Evolutionary conservation across 2,888 invertebrate species (phyloP).

Genomic region (Sinopyrophorus schimmeli): DNA sequence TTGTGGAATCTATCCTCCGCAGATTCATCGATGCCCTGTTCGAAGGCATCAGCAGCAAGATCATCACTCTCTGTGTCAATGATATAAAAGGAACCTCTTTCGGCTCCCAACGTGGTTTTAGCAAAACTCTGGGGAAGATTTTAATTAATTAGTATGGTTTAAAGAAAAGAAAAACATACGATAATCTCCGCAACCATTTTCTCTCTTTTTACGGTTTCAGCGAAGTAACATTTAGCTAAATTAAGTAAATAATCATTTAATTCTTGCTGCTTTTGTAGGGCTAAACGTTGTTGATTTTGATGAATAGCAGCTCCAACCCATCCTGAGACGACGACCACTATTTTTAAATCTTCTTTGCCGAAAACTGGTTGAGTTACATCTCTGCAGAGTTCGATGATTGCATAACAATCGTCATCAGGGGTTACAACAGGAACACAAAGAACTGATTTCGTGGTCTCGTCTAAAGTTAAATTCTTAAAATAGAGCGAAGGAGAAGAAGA

Average conservation of each 20-base stretch:
- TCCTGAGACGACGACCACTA: slow-evolving; percentile 50
- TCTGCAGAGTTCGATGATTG: slow-evolving; percentile 63
- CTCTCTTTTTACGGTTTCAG: slow-evolving; percentile 60
- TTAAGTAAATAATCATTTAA: slow-evolving; percentile 52
- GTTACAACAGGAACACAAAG: slow-evolving; percentile 64
- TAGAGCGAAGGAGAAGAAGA: background rate
- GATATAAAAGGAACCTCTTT: slow-evolving; percentile 62
- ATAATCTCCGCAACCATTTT: slow-evolving; percentile 65
- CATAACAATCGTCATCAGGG: slow-evolving; percentile 62
- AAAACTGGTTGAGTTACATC: slow-evolving; percentile 49
- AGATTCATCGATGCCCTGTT: slow-evolving; percentile 58
- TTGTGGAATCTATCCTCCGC: slow-evolving; percentile 54
- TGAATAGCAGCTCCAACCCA: slow-evolving; percentile 56
- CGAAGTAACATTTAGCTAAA: slow-evolving; percentile 58
- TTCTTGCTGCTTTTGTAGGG: slow-evolving; percentile 52
- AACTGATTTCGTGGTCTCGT: slow-evolving; percentile 60
- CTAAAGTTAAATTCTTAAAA: slow-evolving; percentile 34
- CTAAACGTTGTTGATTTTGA: slow-evolving; percentile 51
- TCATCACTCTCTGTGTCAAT: slow-evolving; percentile 58
- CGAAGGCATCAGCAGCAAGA: slow-evolving; percentile 62
- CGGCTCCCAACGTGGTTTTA: slow-evolving; percentile 61
- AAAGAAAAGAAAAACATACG: slow-evolving; percentile 48
- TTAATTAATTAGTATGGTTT: background rate
- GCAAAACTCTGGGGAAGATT: slow-evolving; percentile 58
- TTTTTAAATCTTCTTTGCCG: slow-evolving; percentile 48